These are phyloP conservation scores for Hirtodrosophila duncani DNA, from an alignment of 2,888 invertebrate species.

Conservation along the genomic window DNA sequence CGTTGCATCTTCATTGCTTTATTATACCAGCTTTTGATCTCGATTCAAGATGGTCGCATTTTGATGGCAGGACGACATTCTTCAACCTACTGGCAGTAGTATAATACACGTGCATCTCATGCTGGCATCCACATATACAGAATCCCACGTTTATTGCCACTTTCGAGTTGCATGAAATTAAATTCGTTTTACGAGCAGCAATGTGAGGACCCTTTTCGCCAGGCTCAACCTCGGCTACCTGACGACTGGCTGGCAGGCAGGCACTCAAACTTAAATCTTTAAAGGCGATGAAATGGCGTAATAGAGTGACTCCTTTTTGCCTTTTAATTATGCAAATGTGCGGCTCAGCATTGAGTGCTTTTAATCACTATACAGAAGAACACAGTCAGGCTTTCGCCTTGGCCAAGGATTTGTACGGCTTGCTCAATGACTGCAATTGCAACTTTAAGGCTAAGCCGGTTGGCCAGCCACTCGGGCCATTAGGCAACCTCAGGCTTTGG, in stretches of 20 bases:
- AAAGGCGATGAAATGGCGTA: slow-evolving; percentile 26
- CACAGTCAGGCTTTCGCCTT: neutral
- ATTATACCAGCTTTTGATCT: neutral
- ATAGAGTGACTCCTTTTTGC: slow-evolving; percentile 2
- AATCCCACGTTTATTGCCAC: slow-evolving; percentile 64
- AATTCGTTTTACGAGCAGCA: slow-evolving; percentile 62
- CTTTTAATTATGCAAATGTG: slow-evolving; percentile 72
- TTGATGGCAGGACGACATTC: slow-evolving; percentile 24
- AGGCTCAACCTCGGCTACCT: neutral
- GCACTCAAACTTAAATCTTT: slow-evolving; percentile 54
- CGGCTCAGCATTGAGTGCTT: slow-evolving; percentile 55
- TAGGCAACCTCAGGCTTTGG: slow-evolving; percentile 34
- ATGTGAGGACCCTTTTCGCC: slow-evolving; percentile 13
- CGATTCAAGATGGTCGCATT: slow-evolving; percentile 4
- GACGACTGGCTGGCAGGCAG: neutral
- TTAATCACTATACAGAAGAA: slow-evolving; percentile 43
- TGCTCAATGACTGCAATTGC: too few relatives aligned
- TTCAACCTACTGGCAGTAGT: neutral
- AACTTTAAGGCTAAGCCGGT: slow-evolving; percentile 33
- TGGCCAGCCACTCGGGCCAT: slow-evolving; percentile 46
- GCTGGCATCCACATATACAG: slow-evolving; percentile 49
- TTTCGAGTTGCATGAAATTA: slow-evolving; percentile 67
- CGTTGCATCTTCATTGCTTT: slow-evolving; percentile 6
- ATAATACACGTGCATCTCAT: slow-evolving; percentile 13
- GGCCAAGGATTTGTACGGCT: too few relatives aligned